Evolutionary conservation across 2,888 invertebrate species (phyloP).

Genomic region (Cheilosia soror): DNA sequence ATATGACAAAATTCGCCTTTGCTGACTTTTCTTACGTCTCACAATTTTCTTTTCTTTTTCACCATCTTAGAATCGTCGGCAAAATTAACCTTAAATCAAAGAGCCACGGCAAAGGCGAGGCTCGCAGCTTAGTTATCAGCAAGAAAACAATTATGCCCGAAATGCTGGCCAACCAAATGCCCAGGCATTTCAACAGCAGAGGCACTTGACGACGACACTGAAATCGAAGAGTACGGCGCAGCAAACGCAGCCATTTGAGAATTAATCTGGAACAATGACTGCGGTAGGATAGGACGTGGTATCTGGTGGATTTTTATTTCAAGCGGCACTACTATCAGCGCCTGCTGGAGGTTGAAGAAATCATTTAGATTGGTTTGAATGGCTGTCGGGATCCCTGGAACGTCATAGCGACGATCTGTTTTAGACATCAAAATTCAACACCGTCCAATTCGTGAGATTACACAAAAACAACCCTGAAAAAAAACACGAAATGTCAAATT

Average conservation of each 20-base stretch:
- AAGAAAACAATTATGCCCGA: slow-evolving; percentile 80
- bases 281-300: slow-evolving; percentile 82
- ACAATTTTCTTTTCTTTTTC: neutral
- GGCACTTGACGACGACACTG: slow-evolving; percentile 82
- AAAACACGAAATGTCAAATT: no score
- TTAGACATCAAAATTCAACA: no score
- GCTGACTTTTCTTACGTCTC: neutral
- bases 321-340: slow-evolving; percentile 82
- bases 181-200: slow-evolving; percentile 79
- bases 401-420: slow-evolving; percentile 86
- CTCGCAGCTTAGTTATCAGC: slow-evolving; percentile 81
- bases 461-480: no score
- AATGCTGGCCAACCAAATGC: slow-evolving; percentile 79
- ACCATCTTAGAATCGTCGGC: slow-evolving; percentile 82
- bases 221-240: slow-evolving; percentile 82
- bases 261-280: slow-evolving; percentile 82
- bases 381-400: slow-evolving; percentile 91
- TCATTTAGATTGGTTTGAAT: slow-evolving; percentile 85
- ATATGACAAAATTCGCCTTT: no score
- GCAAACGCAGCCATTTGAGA: slow-evolving; percentile 83
- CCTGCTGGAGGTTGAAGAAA: slow-evolving; percentile 86
- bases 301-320: slow-evolving; percentile 84
- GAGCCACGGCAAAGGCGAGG: slow-evolving; percentile 85
- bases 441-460: no score
- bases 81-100: slow-evolving; percentile 84